These are phyloP conservation scores for Agelastica alni DNA, from an alignment of 2,888 invertebrate genomes.

Conservation along the genomic window DNA sequence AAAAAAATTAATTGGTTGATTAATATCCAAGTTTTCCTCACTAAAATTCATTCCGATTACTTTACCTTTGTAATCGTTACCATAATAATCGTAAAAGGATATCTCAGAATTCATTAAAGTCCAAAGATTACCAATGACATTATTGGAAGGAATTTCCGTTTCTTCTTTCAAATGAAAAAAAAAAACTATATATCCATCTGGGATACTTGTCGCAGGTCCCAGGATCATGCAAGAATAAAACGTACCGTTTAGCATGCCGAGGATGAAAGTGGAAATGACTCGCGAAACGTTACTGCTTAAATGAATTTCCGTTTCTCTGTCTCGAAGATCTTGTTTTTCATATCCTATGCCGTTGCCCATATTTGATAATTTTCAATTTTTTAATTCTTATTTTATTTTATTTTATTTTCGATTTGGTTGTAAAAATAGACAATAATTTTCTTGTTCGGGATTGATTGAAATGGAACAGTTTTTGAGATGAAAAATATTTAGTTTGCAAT, in stretches of 20 bases:
- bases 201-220: conserved; percentile 15
- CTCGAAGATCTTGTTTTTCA: conserved; percentile 21
- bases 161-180: conserved; percentile 30
- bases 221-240: conserved; percentile 29
- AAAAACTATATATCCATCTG: conserved; percentile 29
- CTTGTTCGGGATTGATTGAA: too few species aligned
- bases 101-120: conserved; percentile 24
- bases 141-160: conserved; percentile 26
- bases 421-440: too few species aligned
- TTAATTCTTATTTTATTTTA: too few species aligned
- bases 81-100: conserved; percentile 16
- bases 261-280: conserved; percentile 27
- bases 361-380: too few species aligned
- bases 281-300: conserved; percentile 15
- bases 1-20: conserved; percentile 29
- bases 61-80: conserved; percentile 19
- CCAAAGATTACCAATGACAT: conserved; percentile 26
- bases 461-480: too few species aligned
- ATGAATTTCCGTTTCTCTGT: conserved; percentile 2
- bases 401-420: too few species aligned
- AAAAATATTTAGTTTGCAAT: too few species aligned
- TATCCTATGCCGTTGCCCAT: conserved; percentile 12
- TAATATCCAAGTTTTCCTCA: background rate
- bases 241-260: conserved; percentile 23
- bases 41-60: conserved; percentile 18